Percentiles rank a stretch among this genome's conserved stretches.
Conservation (phyloP, 2,113 vertebrate species). For the Micronycteris hirsuta region DNA sequence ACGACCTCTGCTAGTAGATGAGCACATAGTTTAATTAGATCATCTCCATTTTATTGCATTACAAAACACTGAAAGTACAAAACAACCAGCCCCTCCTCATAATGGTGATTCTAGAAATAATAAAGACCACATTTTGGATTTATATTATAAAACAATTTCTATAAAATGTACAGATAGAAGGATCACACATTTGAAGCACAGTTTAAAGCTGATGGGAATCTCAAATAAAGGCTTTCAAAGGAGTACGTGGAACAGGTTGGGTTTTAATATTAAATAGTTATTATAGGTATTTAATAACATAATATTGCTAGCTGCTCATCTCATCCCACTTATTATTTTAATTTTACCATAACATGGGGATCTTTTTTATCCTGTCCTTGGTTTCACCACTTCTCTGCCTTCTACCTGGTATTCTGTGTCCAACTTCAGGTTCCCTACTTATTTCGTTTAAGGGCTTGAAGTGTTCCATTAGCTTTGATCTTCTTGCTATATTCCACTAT, state of each 20-base stretch:
- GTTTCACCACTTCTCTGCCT: neutral
- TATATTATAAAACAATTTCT: neutral
- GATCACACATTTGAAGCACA: neutral
- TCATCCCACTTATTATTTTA: neutral
- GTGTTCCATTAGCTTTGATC: neutral
- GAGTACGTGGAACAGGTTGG: neutral
- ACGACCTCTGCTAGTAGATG: neutral
- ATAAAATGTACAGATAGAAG: neutral
- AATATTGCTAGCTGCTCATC: neutral
- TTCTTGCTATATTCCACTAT: neutral
- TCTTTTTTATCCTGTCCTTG: neutral
- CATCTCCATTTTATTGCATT: neutral
- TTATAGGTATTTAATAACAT: neutral
- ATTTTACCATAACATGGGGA: neutral
- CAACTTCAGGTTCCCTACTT: neutral
- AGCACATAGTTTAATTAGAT: neutral
- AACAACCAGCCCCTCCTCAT: neutral
- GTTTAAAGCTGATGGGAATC: neutral
- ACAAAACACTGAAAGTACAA: neutral
- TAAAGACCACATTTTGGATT: neutral
- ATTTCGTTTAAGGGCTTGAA: neutral
- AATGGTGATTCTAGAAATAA: neutral
- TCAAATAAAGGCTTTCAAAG: neutral
- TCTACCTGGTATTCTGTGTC: neutral
- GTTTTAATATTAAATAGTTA: neutral